Evolutionary conservation across 2,797 vertebrate species (phyloP).

Genomic region (Gymnopithys bicolor): DNA sequence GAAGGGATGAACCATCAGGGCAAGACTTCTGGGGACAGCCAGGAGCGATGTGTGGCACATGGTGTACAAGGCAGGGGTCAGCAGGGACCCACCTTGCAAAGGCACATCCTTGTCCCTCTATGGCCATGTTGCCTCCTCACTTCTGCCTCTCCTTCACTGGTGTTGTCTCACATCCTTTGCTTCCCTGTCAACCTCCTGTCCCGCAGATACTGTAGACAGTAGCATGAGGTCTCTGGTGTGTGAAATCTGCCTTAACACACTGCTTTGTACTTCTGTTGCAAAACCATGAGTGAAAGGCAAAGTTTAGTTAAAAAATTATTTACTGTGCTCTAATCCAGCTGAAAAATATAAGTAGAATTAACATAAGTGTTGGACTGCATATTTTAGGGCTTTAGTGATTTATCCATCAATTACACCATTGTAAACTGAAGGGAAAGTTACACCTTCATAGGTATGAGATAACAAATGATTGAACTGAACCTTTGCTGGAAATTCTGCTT

Average conservation of each 20-base stretch:
- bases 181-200: not conserved
- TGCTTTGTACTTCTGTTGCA: not conserved
- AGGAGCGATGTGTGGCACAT: not conserved
- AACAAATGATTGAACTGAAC: not conserved
- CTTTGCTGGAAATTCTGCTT: not conserved
- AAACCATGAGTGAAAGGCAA: not conserved
- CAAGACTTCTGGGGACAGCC: not conserved
- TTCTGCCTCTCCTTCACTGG: not conserved
- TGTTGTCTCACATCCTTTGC: not conserved
- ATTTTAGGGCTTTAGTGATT: not conserved
- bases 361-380: not conserved
- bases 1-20: not conserved
- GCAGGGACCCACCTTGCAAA: not conserved
- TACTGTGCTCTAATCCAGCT: not conserved
- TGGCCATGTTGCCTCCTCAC: rapidly evolving
- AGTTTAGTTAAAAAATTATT: not conserved
- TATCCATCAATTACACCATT: not conserved
- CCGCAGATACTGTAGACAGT: rapidly evolving
- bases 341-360: not conserved
- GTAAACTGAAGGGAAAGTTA: not conserved
- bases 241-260: rapidly evolving
- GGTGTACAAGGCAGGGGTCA: not conserved
- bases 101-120: not conserved
- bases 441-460: not conserved
- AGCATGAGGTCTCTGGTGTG: not conserved